phyloP scores from a whole-genome alignment of 2,797 vertebrate genomes.

The Myotis vivesi region DNA sequence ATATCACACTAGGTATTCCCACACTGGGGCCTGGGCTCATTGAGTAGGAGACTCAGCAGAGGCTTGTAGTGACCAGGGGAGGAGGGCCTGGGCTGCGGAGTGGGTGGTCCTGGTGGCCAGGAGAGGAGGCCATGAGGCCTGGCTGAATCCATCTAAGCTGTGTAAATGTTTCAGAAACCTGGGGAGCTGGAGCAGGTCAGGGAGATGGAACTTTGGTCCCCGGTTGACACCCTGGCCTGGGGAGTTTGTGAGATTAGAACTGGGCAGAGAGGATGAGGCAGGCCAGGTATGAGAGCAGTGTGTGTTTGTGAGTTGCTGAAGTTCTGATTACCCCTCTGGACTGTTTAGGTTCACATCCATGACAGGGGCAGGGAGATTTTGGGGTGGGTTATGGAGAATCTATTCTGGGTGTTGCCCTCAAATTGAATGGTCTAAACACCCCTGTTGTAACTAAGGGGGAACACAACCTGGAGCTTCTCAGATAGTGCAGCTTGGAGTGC shows the following conservation, averaged over 20 bases:
- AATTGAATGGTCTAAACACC: neutral
- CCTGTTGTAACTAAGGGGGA: neutral
- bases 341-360: neutral
- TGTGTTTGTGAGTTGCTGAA: no score
- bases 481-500: rapidly evolving
- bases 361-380: no score
- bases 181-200: neutral
- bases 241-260: neutral
- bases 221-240: neutral
- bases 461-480: neutral
- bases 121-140: neutral
- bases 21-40: neutral
- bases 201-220: neutral
- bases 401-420: neutral
- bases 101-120: neutral
- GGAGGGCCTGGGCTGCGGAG: rapidly evolving
- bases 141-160: neutral
- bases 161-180: neutral
- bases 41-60: neutral
- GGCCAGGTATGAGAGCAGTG: neutral
- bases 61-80: neutral
- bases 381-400: rapidly evolving
- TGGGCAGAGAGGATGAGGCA: neutral
- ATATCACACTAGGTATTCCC: neutral
- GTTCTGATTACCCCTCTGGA: neutral